These are phyloP conservation scores for Brachyrhaphis roseni DNA, from an alignment of 2,797 vertebrate genomes.

Conservation along the genomic window DNA sequence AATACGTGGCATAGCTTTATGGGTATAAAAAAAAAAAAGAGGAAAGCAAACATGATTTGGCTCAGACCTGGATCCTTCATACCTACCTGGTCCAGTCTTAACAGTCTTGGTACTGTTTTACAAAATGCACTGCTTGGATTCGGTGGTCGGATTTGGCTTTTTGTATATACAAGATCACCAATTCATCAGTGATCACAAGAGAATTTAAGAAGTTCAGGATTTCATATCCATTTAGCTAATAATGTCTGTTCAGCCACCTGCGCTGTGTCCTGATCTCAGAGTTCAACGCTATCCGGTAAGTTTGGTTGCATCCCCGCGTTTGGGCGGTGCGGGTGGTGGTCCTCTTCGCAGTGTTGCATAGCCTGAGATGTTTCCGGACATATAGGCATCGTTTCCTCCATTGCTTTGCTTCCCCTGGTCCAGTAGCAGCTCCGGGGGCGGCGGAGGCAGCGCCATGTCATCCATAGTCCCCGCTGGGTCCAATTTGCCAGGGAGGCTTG, in stretches of 20 bases:
- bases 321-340: conserved; percentile 92
- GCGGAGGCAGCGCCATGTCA: conserved; percentile 90
- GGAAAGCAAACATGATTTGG: conserved; percentile 60
- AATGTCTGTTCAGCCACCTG: conserved; percentile 32
- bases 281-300: conserved; percentile 86
- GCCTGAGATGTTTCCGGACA: conserved; percentile 91
- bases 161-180: conserved; percentile 52
- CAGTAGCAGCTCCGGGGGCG: conserved; percentile 89
- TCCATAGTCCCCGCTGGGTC: conserved; percentile 92
- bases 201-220: conserved; percentile 10
- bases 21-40: conserved; percentile 34
- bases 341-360: conserved; percentile 95
- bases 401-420: conserved; percentile 85
- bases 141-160: conserved; percentile 50
- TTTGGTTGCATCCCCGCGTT: conserved; percentile 94
- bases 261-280: conserved; percentile 8
- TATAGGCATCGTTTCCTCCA: conserved; percentile 76
- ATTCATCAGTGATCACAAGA: conserved; percentile 17
- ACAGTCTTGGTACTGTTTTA: conserved; percentile 26
- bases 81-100: conserved; percentile 38
- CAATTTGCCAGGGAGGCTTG: conserved; percentile 76
- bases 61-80: conserved; percentile 51
- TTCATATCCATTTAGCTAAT: conserved; percentile 7
- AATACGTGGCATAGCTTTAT: conserved; percentile 66
- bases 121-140: conserved; percentile 41